Evolutionary conservation across 2,888 invertebrate genomes (phyloP), one percentile per base, ranked within the genome.

Genomic region (Agrochola macilenta): DNA sequence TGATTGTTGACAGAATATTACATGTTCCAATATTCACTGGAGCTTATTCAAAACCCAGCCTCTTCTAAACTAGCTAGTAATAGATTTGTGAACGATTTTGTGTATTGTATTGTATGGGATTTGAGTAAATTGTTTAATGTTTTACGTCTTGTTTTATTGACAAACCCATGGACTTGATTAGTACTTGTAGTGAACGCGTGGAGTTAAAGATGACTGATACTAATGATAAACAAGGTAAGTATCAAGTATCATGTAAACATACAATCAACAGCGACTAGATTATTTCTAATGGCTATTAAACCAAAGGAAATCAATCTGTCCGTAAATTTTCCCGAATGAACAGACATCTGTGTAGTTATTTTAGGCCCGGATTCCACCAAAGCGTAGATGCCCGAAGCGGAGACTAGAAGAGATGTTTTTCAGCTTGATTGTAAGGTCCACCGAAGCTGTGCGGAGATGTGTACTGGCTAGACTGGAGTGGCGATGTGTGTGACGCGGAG

Each of bases 11-110:
- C 76, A 93, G 91, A 73, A 46, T 84, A 14, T 83, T 87, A 0
- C 90, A 93, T 49, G 81, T 95, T 1, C 93, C 95, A 0, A 74
- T 96, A 26, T 95, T 96, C 69, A 90, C 90, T 20, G 96, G 96
- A 2, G 95, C 94, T 9, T 96, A 95, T 86, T 95, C 96, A 0
- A 94, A 94, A 64, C 96, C 96, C 0, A 92, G 86, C 57, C n/a
- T 90, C 7, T 94, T 90, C 87, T 94, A 77, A 91, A 66, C 63
- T 54, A 72, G 71, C 23, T 75, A 23, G 5, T 57, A 54, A 30
- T 11, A 69, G 12, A 30, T n/a, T 76, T 71, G 52, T 66, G 23
- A 35, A 30, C 8, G 11, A 49, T 60, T 39, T 39, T 26, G n/a
- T 64, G 26, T 57, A 52, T 46, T 68, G 17, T 39, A 39, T 61